Percentiles rank a stretch among this genome's conserved stretches.
These are phyloP conservation scores for Amphiprion clarkii DNA, from an alignment of 2,797 vertebrate species.

Conservation along the genomic window DNA sequence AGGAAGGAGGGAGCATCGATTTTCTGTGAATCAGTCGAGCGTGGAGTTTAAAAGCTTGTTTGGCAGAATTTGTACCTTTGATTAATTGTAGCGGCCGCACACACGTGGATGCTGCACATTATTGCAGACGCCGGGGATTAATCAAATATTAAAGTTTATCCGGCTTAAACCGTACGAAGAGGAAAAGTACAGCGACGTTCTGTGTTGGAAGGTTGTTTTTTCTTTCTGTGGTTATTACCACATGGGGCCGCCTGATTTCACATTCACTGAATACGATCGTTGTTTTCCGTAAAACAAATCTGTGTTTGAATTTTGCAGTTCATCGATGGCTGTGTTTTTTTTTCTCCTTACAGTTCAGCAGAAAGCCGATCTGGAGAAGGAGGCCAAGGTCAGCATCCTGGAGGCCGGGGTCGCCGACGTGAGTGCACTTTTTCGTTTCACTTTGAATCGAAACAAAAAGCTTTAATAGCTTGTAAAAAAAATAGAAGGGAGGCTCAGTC, in stretches of 20 bases:
- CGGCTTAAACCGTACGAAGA: background rate
- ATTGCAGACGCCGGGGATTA: constrained; percentile 11
- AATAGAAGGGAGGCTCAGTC: too few relatives aligned
- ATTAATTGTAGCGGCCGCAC: constrained; percentile 31
- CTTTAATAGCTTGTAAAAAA: too few relatives aligned
- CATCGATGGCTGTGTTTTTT: background rate
- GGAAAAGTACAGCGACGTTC: background rate
- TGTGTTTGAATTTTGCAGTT: background rate
- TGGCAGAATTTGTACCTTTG: constrained; percentile 40
- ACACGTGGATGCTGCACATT: constrained; percentile 35
- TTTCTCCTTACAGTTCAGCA: constrained; percentile 56
- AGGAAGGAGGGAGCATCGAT: constrained; percentile 40
- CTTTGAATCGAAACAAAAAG: too few relatives aligned
- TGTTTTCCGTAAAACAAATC: constrained; percentile 4
- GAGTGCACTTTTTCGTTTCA: constrained; percentile 67
- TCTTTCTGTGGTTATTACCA: too few relatives aligned
- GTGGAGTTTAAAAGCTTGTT: constrained; percentile 54
- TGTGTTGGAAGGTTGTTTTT: background rate
- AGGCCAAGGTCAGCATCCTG: constrained; percentile 88
- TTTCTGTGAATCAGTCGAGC: constrained; percentile 38
- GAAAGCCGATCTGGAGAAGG: constrained; percentile 77
- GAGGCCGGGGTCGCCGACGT: constrained; percentile 88
- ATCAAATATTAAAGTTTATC: constrained; percentile 23
- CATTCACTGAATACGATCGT: background rate
- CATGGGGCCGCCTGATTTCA: too few relatives aligned